Percentiles rank a stretch among this genome's conserved stretches.
Evolutionary conservation across 2,888 invertebrate species (phyloP).

Genomic region (Mycalesis mineus): DNA sequence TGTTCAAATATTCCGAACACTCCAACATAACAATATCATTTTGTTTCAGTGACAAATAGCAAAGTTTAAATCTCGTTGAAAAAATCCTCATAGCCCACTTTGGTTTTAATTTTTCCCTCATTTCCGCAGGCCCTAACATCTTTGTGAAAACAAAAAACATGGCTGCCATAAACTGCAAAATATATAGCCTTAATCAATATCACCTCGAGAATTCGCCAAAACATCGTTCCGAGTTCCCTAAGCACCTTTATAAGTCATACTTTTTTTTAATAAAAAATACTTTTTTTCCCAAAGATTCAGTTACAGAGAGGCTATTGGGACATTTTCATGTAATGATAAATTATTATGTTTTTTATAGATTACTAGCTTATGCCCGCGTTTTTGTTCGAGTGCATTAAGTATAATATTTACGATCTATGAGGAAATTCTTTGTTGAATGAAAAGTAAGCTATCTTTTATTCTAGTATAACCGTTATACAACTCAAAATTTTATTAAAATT

Average conservation of each 20-base stretch:
- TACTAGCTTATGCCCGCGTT: too few relatives aligned
- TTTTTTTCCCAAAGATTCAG: not conserved
- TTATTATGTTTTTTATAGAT: too few relatives aligned
- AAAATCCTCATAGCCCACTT: not conserved
- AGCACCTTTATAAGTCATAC: constrained; percentile 34
- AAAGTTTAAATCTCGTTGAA: not conserved
- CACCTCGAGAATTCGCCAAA: constrained; percentile 11
- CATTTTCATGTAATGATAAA: not conserved
- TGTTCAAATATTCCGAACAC: too few relatives aligned
- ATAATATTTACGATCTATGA: too few relatives aligned
- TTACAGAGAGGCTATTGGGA: not conserved
- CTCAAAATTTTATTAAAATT: too few relatives aligned
- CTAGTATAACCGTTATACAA: too few relatives aligned
- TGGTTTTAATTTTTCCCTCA: not conserved
- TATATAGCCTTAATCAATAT: constrained; percentile 14
- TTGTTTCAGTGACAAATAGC: too few relatives aligned
- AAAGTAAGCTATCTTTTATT: too few relatives aligned
- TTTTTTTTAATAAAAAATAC: constrained; percentile 34
- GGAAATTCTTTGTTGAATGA: too few relatives aligned
- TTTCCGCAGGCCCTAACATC: not conserved
- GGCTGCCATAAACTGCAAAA: not conserved
- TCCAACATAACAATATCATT: too few relatives aligned
- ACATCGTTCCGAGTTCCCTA: constrained; percentile 26
- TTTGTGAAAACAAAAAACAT: not conserved
- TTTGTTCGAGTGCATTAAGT: too few relatives aligned